Conservation (phyloP, 1,140 invertebrate genomes). For the Pissodes strobi region DNA sequence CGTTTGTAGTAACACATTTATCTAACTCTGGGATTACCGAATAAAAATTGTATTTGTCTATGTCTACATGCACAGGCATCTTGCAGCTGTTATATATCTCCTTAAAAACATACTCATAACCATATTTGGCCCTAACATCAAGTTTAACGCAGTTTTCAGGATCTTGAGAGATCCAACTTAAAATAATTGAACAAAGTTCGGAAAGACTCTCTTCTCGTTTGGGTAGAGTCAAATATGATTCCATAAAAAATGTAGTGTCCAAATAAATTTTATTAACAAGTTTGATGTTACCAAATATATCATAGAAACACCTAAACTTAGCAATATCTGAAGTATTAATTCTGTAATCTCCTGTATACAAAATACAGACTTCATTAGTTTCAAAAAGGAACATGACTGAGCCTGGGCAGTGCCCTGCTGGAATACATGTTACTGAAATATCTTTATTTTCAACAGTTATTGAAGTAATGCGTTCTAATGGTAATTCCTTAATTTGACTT, state of each 20-base stretch:
- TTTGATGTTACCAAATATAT: slow-evolving; percentile 56
- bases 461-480: slow-evolving; percentile 41
- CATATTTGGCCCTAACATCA: slow-evolving; percentile 61
- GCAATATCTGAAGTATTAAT: slow-evolving; percentile 60
- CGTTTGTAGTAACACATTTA: slow-evolving; percentile 54
- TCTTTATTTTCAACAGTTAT: slow-evolving; percentile 38
- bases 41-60: slow-evolving; percentile 52
- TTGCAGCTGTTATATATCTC: slow-evolving; percentile 60
- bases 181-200: slow-evolving; percentile 57
- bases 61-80: slow-evolving; percentile 61
- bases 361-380: slow-evolving; percentile 54
- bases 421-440: slow-evolving; percentile 63
- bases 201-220: slow-evolving; percentile 61
- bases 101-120: slow-evolving; percentile 65
- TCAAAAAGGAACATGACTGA: slow-evolving; percentile 77
- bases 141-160: slow-evolving; percentile 60
- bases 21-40: slow-evolving; percentile 55
- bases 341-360: slow-evolving; percentile 76
- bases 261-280: slow-evolving; percentile 67
- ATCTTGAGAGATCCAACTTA: slow-evolving; percentile 60
- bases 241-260: slow-evolving; percentile 71
- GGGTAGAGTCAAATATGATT: slow-evolving; percentile 61
- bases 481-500: slow-evolving; percentile 51
- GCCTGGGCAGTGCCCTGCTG: slow-evolving; percentile 73
- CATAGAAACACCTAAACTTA: slow-evolving; percentile 63